phyloP scores from a whole-genome alignment of 2,113 vertebrate species.

The Petromus typicus region DNA sequence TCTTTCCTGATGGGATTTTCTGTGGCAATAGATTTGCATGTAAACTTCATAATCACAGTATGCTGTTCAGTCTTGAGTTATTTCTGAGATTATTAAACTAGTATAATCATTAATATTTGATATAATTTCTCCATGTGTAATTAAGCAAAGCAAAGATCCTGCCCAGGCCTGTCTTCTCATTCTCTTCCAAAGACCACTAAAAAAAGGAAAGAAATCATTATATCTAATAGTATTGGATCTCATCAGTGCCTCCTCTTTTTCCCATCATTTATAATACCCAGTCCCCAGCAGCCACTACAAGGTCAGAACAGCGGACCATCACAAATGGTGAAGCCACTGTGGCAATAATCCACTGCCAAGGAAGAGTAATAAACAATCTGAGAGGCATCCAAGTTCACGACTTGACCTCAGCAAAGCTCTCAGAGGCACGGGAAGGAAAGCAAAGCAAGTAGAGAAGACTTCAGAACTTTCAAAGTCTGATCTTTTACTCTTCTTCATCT shows the following conservation, averaged over 20 bases:
- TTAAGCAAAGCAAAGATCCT: constrained; percentile 65
- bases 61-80: constrained; percentile 34
- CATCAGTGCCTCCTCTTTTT: neutral
- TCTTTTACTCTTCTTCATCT: neutral
- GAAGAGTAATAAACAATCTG: neutral
- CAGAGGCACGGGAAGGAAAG: neutral
- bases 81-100: constrained; percentile 65
- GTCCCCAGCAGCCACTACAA: neutral
- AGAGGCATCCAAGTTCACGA: neutral
- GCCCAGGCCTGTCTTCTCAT: constrained; percentile 12
- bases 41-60: constrained; percentile 5
- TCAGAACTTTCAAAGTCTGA: neutral
- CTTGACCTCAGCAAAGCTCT: neutral
- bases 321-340: constrained; percentile 57
- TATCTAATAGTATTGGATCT: neutral
- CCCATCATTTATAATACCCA: constrained; percentile 34
- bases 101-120: constrained; percentile 59
- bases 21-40: constrained; percentile 1
- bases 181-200: constrained; percentile 35
- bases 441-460: neutral
- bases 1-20: neutral
- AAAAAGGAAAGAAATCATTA: constrained; percentile 24
- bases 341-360: neutral
- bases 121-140: constrained; percentile 64
- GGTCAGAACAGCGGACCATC: neutral